Evolutionary conservation across 2,113 vertebrate genomes (phyloP).

Genomic region (Chloropsis hardwickii): DNA sequence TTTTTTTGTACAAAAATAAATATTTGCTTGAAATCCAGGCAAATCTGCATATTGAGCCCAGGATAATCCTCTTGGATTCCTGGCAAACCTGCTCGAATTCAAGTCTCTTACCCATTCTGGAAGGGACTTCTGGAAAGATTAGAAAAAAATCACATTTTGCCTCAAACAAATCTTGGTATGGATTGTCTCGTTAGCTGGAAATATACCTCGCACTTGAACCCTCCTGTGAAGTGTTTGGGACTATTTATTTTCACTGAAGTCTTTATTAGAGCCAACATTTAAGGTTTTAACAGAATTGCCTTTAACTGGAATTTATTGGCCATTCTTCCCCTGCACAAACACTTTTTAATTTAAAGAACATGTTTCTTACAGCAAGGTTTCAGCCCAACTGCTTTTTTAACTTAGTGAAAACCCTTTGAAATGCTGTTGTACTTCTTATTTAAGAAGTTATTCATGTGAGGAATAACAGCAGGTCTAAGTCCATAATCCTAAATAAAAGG

Average conservation of each 20-base stretch:
- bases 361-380: not conserved
- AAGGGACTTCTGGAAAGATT: not conserved
- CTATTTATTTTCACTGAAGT: not conserved
- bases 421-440: not conserved
- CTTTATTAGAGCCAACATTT: slow-evolving; percentile 11
- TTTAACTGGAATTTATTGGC: slow-evolving; percentile 34
- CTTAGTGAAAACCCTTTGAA: not conserved
- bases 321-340: not conserved
- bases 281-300: not conserved
- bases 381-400: not conserved
- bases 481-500: slow-evolving; percentile 53
- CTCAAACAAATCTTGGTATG: not conserved
- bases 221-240: not conserved
- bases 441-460: slow-evolving; percentile 15
- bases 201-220: not conserved
- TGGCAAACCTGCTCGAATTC: not conserved
- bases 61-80: not conserved
- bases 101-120: not conserved
- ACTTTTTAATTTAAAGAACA: slow-evolving; percentile 39
- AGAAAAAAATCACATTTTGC: not conserved
- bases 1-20: not conserved
- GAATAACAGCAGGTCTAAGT: not conserved
- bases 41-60: not conserved
- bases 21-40: not conserved
- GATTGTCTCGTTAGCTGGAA: not conserved